Conservation (phyloP, 1,140 invertebrate genomes). For the Hermatobates lingyangjiaoensis region DNA sequence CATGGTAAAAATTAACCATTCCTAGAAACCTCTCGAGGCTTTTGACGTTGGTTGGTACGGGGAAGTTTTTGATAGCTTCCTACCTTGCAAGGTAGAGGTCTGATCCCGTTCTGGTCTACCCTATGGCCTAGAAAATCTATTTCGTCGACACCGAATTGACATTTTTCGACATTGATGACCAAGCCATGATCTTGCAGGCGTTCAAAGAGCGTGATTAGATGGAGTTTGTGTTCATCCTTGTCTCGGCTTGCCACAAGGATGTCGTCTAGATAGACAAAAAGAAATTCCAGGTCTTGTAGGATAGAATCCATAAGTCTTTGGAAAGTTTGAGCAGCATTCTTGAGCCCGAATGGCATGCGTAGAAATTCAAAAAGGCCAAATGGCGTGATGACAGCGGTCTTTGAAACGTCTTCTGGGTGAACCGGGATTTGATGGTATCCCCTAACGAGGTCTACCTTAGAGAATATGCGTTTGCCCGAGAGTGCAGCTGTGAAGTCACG, state of each 20-base stretch:
- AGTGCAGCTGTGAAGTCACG: constrained; percentile 21
- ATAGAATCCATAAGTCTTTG: constrained; percentile 29
- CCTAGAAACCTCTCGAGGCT: constrained; percentile 20
- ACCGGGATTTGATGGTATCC: constrained; percentile 30
- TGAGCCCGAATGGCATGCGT: constrained; percentile 20
- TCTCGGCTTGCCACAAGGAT: constrained; percentile 23
- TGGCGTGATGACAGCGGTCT: constrained; percentile 1
- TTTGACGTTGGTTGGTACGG: constrained; percentile 16
- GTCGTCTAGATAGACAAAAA: constrained; percentile 22
- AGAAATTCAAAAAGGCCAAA: constrained; percentile 13
- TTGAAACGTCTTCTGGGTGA: constrained; percentile 16
- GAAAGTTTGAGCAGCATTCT: constrained; percentile 25
- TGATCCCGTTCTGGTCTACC: constrained; percentile 16
- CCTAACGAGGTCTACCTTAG: constrained; percentile 25
- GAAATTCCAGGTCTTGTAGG: constrained; percentile 20
- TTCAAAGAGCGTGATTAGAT: constrained; percentile 15
- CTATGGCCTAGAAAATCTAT: constrained; percentile 21
- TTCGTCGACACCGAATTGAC: constrained; percentile 17
- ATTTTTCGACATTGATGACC: constrained; percentile 20
- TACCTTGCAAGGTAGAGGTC: constrained; percentile 19
- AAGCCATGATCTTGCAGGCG: constrained; percentile 18
- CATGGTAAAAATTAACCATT: constrained; percentile 21
- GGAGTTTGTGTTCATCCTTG: constrained; percentile 17
- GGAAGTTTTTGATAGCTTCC: constrained; percentile 5
- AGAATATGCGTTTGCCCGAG: constrained; percentile 23